Evolutionary conservation across 2,888 invertebrate species (phyloP), one percentile per base, ranked within the genome.

Genomic region (Hecatera dysodea): DNA sequence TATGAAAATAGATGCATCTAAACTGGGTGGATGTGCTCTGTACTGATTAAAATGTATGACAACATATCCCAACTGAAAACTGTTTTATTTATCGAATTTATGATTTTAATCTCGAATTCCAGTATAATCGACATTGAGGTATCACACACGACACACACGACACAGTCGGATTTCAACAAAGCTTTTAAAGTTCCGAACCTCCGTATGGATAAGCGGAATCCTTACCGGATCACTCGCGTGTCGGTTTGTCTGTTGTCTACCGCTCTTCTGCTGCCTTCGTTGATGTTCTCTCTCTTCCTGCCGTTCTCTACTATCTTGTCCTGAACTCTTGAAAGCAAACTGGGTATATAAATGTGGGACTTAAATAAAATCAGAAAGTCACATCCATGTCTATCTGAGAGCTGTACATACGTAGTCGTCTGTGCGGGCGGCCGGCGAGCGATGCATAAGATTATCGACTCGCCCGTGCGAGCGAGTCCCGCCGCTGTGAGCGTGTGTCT

Each of bases 391-490:
- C n/a, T n/a, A 5, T 48, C 29, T 17, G 48, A 17, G 15, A 24
- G 24, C 12, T 24, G 11, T 17, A 39, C 17, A 17, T 22, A 19
- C 6, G 39, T 9, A 7, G 9, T 22, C 1, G 50, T 33, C 12
- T 55, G 61, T n/a, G 11, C 33, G 61, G 69, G 8, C 33, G 12
- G 36, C 69, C 55, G 64, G 50, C 50, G 19, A 46, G 66, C 55
- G 50, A 77, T 69, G 60, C 68, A 69, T 73, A 67, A 27, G 19
- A 44, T 52, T 27, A 59, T 42, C 15, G 70, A 2, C 24, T 11
- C 6, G 42, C 0, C 44, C 7, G 15, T 39, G 12, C 39, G 39
- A 12, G 12, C 39, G 39, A 12, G 6, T 44, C 11, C 68, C 3
- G 55, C 46, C n/a, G 12, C n/a, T 22, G 11, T 33, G 1, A 46